Evolutionary conservation across 37 sponge, comb jelly and placozoan species (phyloP), one percentile per base, ranked within the genome.

Genomic region (Chondrosia reniformis): DNA sequence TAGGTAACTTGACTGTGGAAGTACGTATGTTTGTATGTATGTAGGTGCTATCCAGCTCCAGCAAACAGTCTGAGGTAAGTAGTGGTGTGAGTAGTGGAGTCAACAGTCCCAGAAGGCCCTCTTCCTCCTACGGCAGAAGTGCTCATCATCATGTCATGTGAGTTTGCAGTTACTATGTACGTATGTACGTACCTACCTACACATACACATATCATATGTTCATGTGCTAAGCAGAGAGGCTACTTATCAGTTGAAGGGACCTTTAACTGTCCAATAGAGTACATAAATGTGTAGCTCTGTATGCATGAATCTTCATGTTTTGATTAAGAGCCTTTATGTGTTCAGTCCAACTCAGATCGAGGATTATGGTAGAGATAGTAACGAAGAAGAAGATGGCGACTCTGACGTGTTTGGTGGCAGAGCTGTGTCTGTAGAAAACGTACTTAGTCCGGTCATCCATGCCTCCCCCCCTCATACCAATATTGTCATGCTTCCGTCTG

Each of bases 71-170:
- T 41, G 72, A 69, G 36, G 44, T 34, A n/a, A 69, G 72, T 24
- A 69, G 72, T 69, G 72, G 43, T 9, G n/a, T 24, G 41, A 40
- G 43, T 44, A 69, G 72, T 69, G 72, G 40, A 69, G 9, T 69
- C 40, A 37, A 2, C 4, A 69, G 72, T 25, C 72, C 72, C 15
- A 36, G 36, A 44, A 36, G 72, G 42, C 72, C 72, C 39, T 39
- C 72, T 17, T 69, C 72, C 36, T 69, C 72, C 9, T 69, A 69
- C 12, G 72, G 72, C 2, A 31, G 72, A 44, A 24, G 36, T 3
- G 72, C 44, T 25, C 72, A 69, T 1, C 72, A 69, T 25, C 72
- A 69, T 7, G 12, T 69, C 43, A 69, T 69, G 72, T 69, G 72
- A 69, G 72, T 2, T 39, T 17, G 2, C 15, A 19, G 52, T 15